Percentiles rank a stretch among this genome's conserved stretches.
phyloP scores from a whole-genome alignment of 2,797 vertebrate genomes.

The Enteromius unitaeniatus region DNA sequence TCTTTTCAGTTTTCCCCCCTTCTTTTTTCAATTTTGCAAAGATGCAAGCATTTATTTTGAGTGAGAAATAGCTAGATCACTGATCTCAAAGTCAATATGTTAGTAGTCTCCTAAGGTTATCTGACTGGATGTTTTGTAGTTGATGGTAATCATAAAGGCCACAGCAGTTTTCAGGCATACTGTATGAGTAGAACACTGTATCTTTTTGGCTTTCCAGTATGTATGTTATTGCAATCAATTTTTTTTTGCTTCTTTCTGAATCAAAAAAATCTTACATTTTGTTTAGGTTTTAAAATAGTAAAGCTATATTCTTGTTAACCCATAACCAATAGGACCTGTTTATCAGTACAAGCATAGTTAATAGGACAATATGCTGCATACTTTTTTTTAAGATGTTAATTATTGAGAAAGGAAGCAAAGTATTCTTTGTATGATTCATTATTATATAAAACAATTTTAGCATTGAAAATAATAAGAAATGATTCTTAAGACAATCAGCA shows the following conservation, averaged over 20 bases:
- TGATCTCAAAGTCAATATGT: slow-evolving; percentile 22
- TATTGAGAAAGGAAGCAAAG: background rate
- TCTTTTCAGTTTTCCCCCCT: background rate
- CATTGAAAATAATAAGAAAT: background rate
- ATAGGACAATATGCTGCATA: background rate
- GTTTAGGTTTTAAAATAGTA: background rate
- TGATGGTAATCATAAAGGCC: slow-evolving; percentile 35
- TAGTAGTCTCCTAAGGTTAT: slow-evolving; percentile 12
- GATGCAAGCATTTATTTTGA: slow-evolving; percentile 35
- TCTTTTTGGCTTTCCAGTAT: background rate
- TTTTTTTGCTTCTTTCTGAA: background rate
- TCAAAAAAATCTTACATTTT: background rate
- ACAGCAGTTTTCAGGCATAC: background rate
- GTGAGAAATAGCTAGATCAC: slow-evolving; percentile 33
- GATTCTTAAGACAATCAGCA: background rate
- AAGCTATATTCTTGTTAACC: background rate
- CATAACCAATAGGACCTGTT: background rate
- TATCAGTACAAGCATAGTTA: background rate
- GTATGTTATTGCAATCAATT: background rate
- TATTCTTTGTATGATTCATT: no score
- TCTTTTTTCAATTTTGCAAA: slow-evolving; percentile 19
- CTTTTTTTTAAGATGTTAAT: background rate
- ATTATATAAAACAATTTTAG: background rate
- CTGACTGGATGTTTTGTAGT: slow-evolving; percentile 25
- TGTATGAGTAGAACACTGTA: background rate